A percentile compares a stretch with the other conserved stretches of the same genome.
Conservation (phyloP, 2,797 vertebrate genomes). For the Poecilia picta region DNA sequence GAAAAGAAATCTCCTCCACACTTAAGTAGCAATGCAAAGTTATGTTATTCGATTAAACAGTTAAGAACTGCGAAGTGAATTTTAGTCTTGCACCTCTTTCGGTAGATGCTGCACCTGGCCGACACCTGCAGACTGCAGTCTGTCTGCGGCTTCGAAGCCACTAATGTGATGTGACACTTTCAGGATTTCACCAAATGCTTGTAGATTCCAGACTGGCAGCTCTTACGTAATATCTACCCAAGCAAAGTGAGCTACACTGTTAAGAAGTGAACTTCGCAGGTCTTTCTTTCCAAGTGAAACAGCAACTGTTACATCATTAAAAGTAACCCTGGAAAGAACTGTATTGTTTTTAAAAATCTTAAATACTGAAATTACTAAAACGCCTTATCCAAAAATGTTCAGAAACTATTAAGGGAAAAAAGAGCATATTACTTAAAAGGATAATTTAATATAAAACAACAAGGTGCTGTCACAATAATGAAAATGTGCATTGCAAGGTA, state of each 20-base stretch:
- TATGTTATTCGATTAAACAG: neutral
- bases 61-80: neutral
- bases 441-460: too few species aligned
- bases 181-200: constrained; percentile 15
- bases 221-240: constrained; percentile 5
- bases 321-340: neutral
- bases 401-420: too few species aligned
- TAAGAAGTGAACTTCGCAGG: constrained; percentile 2
- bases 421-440: too few species aligned
- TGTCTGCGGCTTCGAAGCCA: constrained; percentile 22
- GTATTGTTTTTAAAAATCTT: too few species aligned
- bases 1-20: neutral
- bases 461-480: too few species aligned
- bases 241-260: constrained; percentile 5
- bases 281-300: neutral
- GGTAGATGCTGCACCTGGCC: constrained; percentile 19
- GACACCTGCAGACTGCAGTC: constrained; percentile 18
- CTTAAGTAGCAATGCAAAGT: constrained; percentile 1
- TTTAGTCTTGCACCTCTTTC: constrained; percentile 4
- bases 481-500: too few species aligned
- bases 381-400: too few species aligned
- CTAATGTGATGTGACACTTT: constrained; percentile 20
- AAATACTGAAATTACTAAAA: too few species aligned
- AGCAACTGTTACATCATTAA: neutral
- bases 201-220: constrained; percentile 13